Conservation (phyloP, 1,140 invertebrate species). For the Brachionus plicatilis region DNA sequence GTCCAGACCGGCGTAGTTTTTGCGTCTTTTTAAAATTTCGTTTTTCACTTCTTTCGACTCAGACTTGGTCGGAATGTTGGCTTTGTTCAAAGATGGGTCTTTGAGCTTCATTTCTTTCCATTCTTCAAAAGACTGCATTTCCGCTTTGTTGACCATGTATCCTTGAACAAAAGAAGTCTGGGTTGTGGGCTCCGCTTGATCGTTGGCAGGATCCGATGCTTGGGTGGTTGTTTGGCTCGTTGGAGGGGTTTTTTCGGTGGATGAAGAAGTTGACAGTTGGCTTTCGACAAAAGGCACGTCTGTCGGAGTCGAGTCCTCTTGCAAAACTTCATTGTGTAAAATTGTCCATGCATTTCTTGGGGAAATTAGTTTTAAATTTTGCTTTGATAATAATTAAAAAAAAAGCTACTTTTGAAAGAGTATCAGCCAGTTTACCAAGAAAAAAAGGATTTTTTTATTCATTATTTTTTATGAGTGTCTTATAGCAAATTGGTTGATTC, state of each 20-base stretch:
- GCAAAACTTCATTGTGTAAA: constrained; percentile 5
- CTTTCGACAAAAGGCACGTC: neutral
- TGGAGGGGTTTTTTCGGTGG: neutral
- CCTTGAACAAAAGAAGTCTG: neutral
- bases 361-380: neutral
- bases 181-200: neutral
- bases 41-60: neutral
- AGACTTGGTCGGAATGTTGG: neutral
- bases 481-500: neutral
- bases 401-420: neutral
- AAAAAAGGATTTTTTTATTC: neutral
- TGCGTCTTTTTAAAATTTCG: constrained; percentile 38
- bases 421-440: neutral
- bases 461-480: neutral
- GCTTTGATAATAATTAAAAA: neutral
- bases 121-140: constrained; percentile 38
- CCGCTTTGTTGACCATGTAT: constrained; percentile 11
- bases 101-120: constrained; percentile 36
- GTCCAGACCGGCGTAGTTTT: constrained; percentile 71
- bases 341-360: neutral
- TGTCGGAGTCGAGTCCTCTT: neutral
- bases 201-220: neutral
- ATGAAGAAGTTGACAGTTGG: neutral
- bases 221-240: neutral
- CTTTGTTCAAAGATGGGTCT: neutral